Base-by-base conservation (phyloP, 2,113 vertebrate species). In the Embiotoca jacksoni region DNA sequence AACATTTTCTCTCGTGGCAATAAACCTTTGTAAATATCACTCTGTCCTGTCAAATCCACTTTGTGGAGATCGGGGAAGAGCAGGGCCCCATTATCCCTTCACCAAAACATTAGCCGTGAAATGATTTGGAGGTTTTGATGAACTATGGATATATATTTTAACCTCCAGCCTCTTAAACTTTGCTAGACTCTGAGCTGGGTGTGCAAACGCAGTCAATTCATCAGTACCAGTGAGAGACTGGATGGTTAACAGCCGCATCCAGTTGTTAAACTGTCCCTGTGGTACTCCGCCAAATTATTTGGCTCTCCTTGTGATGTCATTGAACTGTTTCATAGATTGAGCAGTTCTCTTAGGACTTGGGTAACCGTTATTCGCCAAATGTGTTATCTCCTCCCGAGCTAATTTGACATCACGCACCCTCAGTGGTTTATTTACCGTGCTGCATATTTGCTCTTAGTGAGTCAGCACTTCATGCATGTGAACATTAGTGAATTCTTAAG, bases 311-410 rank as follows among this genome's bases (percentile, higher is more conserved):
- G 75, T 56, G 49, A 75, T 80, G 87, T 57, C 85, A 88, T 79
- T 87, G 75, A 88, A 79, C 54, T 32, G 60, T 76, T 80, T 82
- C 75, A 73, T 74, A 47, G 32, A 47, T 33, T 53, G n/a, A 83
- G 73, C 63, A 58, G 71, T 87, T 52, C 78, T 85, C 70, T 4
- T 3, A 84, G 70, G 89, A 88, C 49, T 66, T 6, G 49, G 62
- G 67, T 76, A 79, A 72, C 75, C 80, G 86, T 83, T 87, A 88
- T 86, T 55, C 84, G 82, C 73, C 78, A 67, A 75, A 85, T 59
- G 72, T 69, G 72, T 85, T 86, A 88, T 89, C 75, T 74, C 66
- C 41, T 80, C 82, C 80, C 53, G 54, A 63, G 78, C 62, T 71
- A 84, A 79, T 88, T 85, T 78, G 73, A 70, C 75, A 72, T 63